Percentiles rank a stretch among this genome's conserved stretches.
Evolutionary conservation across 2,888 invertebrate species (phyloP).

Genomic region (Bedellia somnulentella): DNA sequence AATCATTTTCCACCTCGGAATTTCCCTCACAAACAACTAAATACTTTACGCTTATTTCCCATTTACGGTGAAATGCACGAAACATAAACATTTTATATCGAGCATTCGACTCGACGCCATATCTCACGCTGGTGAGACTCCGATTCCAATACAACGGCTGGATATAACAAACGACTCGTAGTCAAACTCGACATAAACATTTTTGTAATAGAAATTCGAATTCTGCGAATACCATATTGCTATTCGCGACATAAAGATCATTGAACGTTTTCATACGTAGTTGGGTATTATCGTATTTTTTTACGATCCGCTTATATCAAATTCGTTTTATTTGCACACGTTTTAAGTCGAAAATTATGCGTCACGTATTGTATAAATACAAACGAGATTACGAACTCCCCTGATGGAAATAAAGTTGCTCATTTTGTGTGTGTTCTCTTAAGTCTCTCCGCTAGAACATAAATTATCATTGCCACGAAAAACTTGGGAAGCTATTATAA

Average conservation of each 20-base stretch:
- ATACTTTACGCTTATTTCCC: constrained; percentile 30
- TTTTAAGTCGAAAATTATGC: no score
- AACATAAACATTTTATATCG: constrained; percentile 32
- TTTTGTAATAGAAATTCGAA: constrained; percentile 13
- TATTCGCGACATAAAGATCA: neutral
- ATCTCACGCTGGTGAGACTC: constrained; percentile 31
- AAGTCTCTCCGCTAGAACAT: constrained; percentile 21
- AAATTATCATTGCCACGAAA: constrained; percentile 25
- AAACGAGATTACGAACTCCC: no score
- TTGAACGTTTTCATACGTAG: no score
- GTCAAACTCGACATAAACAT: constrained; percentile 25
- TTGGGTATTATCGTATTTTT: no score
- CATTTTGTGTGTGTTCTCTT: no score
- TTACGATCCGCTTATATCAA: no score
- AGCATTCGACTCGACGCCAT: constrained; percentile 28
- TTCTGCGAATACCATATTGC: neutral
- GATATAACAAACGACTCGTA: constrained; percentile 31
- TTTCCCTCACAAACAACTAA: constrained; percentile 14
- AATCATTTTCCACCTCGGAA: constrained; percentile 25
- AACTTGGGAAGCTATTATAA: constrained; percentile 30
- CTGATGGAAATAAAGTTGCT: no score
- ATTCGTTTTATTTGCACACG: no score
- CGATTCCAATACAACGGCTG: constrained; percentile 32
- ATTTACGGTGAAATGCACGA: constrained; percentile 29
- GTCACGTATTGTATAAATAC: no score